A percentile compares a stretch with the other conserved stretches of the same genome.
These are phyloP conservation scores for Apodemia duryi DNA, from an alignment of 2,888 invertebrate genomes.

Conservation along the genomic window DNA sequence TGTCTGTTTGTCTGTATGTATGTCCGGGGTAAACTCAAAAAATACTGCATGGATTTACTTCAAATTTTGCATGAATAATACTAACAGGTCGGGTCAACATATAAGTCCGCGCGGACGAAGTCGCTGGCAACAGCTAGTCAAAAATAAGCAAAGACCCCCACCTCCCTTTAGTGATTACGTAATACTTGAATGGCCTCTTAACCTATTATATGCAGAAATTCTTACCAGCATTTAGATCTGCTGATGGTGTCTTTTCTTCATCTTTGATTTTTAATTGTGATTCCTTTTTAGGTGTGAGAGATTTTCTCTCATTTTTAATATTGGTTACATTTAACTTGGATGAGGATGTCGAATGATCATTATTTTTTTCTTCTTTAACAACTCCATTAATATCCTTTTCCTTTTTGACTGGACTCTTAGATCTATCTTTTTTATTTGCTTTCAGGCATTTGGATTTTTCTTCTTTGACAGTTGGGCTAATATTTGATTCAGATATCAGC, in stretches of 20 bases:
- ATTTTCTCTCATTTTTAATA: constrained; percentile 25
- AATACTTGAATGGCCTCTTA: no score
- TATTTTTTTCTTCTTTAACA: constrained; percentile 11
- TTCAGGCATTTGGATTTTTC: constrained; percentile 23
- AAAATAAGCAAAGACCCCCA: no score
- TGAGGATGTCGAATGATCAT: background rate
- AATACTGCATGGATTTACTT: no score
- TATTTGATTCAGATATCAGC: constrained; percentile 82
- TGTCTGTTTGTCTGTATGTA: no score
- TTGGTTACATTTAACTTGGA: constrained; percentile 14
- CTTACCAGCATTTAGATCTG: constrained; percentile 17
- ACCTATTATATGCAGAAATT: background rate
- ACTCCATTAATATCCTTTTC: constrained; percentile 13
- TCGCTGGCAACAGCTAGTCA: no score
- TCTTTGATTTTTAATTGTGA: constrained; percentile 15
- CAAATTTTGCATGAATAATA: no score
- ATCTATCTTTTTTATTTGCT: constrained; percentile 17
- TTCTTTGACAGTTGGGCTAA: constrained; percentile 16
- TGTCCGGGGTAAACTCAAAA: no score
- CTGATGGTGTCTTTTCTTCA: constrained; percentile 18
- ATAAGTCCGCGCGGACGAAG: no score
- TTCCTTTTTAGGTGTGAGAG: constrained; percentile 21
- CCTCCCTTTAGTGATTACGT: no score
- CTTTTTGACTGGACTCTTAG: constrained; percentile 14
- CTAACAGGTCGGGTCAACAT: no score